phyloP scores from a whole-genome alignment of 2,888 invertebrate genomes.

The Hoplodrina blanda region DNA sequence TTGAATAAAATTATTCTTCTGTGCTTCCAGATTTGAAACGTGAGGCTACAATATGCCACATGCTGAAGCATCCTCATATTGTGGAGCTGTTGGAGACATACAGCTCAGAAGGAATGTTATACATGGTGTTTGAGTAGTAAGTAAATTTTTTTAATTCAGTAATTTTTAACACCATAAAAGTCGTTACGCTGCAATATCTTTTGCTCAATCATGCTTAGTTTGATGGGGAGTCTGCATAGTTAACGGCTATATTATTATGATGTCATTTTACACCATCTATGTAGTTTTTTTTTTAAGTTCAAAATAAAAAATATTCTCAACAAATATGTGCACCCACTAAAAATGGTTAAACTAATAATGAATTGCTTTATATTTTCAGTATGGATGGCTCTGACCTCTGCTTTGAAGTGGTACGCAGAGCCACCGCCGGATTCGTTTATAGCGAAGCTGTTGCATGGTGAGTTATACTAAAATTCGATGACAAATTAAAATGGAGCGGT shows the following conservation, averaged over 20 bases:
- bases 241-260: too few relatives aligned
- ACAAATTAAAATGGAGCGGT: too few relatives aligned
- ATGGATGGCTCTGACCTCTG: slow-evolving; percentile 99
- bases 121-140: slow-evolving; percentile 99
- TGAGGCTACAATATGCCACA: slow-evolving; percentile 99
- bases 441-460: slow-evolving; percentile 99
- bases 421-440: slow-evolving; percentile 99
- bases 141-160: slow-evolving; percentile 80
- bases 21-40: slow-evolving; percentile 97
- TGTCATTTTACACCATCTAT: too few relatives aligned
- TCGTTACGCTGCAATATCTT: too few relatives aligned
- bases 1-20: background rate
- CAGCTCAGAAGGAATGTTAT: slow-evolving; percentile 99
- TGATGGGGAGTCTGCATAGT: too few relatives aligned
- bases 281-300: too few relatives aligned
- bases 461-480: slow-evolving; percentile 67
- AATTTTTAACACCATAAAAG: too few relatives aligned
- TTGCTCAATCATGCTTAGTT: too few relatives aligned
- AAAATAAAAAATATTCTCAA: too few relatives aligned
- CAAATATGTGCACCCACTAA: too few relatives aligned
- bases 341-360: background rate
- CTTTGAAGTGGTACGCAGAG: slow-evolving; percentile 99
- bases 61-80: slow-evolving; percentile 99
- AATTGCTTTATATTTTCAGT: slow-evolving; percentile 91
- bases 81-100: slow-evolving; percentile 99